Evolutionary conservation across 2,113 vertebrate genomes (phyloP).

Genomic region (Lagenorhynchus albirostris): DNA sequence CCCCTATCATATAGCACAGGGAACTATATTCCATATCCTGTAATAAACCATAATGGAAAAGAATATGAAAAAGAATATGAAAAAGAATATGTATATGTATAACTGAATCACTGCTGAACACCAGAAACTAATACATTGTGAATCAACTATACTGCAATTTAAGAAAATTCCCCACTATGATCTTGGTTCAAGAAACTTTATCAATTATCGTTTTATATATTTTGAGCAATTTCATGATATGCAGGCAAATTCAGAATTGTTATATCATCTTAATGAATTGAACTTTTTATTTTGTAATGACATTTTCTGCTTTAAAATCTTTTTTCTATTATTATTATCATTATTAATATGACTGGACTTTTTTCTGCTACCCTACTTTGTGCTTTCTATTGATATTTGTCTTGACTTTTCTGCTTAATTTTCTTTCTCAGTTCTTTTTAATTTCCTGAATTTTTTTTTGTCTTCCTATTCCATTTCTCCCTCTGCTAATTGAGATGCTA

Average conservation of each 20-base stretch:
- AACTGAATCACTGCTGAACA: neutral
- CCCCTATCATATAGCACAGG: neutral
- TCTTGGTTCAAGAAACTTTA: neutral
- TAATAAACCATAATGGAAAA: neutral
- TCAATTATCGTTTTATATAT: neutral
- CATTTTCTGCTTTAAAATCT: neutral
- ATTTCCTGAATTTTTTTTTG: neutral
- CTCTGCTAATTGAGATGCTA: neutral
- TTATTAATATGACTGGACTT: neutral
- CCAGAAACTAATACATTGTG: neutral
- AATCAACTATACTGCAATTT: neutral
- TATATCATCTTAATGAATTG: neutral
- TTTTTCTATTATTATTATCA: neutral
- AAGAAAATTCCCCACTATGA: neutral
- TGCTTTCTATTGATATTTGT: neutral
- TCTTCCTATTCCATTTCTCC: neutral
- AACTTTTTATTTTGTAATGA: neutral
- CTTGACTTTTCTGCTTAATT: neutral
- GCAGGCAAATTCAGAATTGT: neutral
- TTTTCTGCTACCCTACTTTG: neutral
- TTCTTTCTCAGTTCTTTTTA: neutral
- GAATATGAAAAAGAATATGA: too few relatives aligned
- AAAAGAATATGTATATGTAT: neutral
- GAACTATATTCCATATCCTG: neutral
- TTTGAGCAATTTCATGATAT: neutral